phyloP scores from a whole-genome alignment of 2,113 vertebrate species.

The Tetrax tetrax region DNA sequence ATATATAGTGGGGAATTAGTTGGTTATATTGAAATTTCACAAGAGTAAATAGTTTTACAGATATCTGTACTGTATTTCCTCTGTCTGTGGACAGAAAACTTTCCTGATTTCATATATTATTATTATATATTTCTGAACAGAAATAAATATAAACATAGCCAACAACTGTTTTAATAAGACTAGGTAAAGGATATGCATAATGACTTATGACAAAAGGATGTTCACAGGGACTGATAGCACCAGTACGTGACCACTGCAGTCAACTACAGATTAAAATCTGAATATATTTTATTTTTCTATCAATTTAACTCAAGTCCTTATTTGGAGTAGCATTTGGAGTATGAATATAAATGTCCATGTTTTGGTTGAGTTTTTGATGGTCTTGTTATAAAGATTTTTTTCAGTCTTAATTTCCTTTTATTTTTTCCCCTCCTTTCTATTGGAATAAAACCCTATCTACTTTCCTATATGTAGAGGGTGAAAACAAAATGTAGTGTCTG shows the following conservation, averaged over 20 bases:
- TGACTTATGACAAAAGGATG: not conserved
- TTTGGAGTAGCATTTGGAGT: not conserved
- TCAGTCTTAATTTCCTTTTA: not conserved
- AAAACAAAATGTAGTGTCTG: not conserved
- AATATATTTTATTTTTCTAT: not conserved
- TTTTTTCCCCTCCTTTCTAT: not conserved
- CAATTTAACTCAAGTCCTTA: not conserved
- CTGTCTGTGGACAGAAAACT: not conserved
- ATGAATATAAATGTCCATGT: not conserved
- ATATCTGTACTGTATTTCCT: not conserved
- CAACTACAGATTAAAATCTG: not conserved
- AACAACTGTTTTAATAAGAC: not conserved
- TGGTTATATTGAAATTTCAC: not conserved
- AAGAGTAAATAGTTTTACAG: not conserved
- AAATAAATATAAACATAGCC: not conserved
- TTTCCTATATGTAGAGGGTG: not conserved
- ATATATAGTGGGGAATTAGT: not conserved
- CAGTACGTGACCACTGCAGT: not conserved
- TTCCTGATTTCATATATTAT: not conserved
- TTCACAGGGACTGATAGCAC: not conserved
- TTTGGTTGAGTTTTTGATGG: not conserved
- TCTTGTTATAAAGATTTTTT: not conserved
- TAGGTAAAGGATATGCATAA: not conserved
- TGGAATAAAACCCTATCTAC: not conserved
- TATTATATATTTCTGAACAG: not conserved